Percentiles rank a stretch among this genome's conserved stretches.
Conservation (phyloP, 2,797 vertebrate genomes). For the Okamejei kenojei region DNA sequence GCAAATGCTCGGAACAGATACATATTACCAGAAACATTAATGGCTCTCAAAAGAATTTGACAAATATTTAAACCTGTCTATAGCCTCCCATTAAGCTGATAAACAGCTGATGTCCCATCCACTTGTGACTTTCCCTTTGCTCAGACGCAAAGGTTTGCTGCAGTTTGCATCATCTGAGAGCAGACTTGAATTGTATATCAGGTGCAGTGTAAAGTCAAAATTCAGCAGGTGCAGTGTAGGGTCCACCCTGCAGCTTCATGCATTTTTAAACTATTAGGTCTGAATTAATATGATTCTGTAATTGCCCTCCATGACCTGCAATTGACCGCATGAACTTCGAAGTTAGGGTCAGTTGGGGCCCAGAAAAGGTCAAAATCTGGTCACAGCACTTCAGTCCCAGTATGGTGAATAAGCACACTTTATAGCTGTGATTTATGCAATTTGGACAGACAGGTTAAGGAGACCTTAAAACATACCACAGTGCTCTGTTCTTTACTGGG, state of each 20-base stretch:
- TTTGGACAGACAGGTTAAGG: conserved; percentile 73
- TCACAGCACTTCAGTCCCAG: conserved; percentile 66
- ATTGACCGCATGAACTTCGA: conserved; percentile 89
- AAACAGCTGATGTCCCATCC: conserved; percentile 62
- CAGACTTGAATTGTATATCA: conserved; percentile 2
- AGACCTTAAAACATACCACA: conserved; percentile 66
- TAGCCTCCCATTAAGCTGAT: conserved; percentile 78
- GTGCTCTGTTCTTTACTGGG: conserved; percentile 54
- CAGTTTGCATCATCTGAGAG: conserved; percentile 3
- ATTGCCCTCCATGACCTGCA: conserved; percentile 74
- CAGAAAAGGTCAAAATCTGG: conserved; percentile 85
- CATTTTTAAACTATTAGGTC: conserved; percentile 61
- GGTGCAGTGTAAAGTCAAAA: conserved; percentile 38
- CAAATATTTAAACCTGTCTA: conserved; percentile 78
- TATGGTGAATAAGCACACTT: conserved; percentile 69
- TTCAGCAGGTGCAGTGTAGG: conserved; percentile 41
- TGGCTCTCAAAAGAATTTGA: conserved; percentile 79
- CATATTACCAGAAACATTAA: conserved; percentile 75
- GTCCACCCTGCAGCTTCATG: conserved; percentile 51
- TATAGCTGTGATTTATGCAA: conserved; percentile 85
- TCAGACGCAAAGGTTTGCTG: conserved; percentile 40
- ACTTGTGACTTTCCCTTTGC: conserved; percentile 51
- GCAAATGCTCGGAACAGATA: conserved; percentile 66
- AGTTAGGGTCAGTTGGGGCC: conserved; percentile 78
- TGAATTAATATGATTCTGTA: conserved; percentile 59